phyloP scores from a whole-genome alignment of 2,797 vertebrate species.

The Sciaenops ocellatus region DNA sequence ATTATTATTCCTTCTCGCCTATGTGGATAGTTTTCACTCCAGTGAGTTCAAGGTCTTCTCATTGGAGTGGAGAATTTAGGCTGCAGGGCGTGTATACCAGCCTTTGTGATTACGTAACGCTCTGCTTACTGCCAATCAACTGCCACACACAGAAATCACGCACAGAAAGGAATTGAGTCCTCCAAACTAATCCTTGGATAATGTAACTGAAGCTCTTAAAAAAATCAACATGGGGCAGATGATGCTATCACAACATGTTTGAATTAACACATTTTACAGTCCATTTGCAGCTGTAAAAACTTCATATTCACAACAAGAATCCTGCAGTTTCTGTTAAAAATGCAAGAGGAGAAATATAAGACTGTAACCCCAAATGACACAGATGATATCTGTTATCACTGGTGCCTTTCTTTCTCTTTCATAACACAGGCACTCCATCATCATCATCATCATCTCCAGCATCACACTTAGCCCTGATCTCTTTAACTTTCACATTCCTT shows the following conservation, averaged over 20 bases:
- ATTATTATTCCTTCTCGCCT: background rate
- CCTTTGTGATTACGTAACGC: conserved; percentile 7
- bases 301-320: background rate
- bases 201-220: background rate
- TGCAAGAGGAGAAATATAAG: background rate
- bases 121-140: conserved; percentile 32
- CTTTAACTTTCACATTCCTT: conserved; percentile 1
- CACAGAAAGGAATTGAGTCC: conserved; percentile 12
- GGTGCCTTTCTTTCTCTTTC: background rate
- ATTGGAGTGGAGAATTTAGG: conserved; percentile 15
- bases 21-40: conserved; percentile 1
- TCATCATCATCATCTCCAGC: too few relatives aligned
- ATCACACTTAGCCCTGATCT: background rate
- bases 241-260: background rate
- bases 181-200: conserved; percentile 27
- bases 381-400: background rate
- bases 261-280: background rate
- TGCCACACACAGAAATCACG: conserved; percentile 4
- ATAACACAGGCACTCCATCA: too few relatives aligned
- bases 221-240: background rate
- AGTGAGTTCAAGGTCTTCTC: background rate
- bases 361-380: background rate
- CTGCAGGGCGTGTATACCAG: background rate
- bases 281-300: conserved; percentile 10
- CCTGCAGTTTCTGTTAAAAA: background rate